A percentile compares a stretch with the other conserved stretches of the same genome.
These are phyloP conservation scores for Ficedula albicollis DNA, from an alignment of 2,797 vertebrate genomes.

Conservation along the genomic window DNA sequence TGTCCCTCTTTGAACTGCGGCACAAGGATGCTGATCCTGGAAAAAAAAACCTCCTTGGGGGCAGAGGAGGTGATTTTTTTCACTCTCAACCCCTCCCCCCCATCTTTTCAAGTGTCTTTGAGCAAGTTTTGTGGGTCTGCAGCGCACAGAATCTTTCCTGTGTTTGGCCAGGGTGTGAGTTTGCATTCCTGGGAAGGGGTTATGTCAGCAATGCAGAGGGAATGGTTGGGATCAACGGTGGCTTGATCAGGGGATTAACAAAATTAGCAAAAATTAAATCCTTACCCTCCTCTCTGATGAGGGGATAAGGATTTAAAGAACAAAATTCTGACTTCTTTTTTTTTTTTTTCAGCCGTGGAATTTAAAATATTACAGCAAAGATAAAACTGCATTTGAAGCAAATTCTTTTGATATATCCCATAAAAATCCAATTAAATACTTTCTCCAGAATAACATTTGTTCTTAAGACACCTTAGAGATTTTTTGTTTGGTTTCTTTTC, in stretches of 20 bases:
- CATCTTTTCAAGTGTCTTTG: neutral
- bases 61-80: neutral
- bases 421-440: neutral
- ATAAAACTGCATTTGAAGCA: neutral
- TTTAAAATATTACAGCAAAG: neutral
- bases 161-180: neutral
- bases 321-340: neutral
- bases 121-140: neutral
- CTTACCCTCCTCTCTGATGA: neutral
- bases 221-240: neutral
- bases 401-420: neutral
- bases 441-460: neutral
- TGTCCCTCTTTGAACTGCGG: accelerated
- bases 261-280: neutral
- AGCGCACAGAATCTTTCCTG: neutral
- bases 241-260: neutral
- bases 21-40: neutral
- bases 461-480: neutral
- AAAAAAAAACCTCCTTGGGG: neutral
- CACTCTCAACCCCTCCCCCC: too few relatives aligned
- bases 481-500: neutral
- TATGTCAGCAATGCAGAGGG: accelerated
- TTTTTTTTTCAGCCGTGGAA: neutral
- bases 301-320: neutral
- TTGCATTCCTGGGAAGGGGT: neutral